Base-by-base conservation (phyloP, 2,888 invertebrate genomes). In the Drosophila prolongata region DNA sequence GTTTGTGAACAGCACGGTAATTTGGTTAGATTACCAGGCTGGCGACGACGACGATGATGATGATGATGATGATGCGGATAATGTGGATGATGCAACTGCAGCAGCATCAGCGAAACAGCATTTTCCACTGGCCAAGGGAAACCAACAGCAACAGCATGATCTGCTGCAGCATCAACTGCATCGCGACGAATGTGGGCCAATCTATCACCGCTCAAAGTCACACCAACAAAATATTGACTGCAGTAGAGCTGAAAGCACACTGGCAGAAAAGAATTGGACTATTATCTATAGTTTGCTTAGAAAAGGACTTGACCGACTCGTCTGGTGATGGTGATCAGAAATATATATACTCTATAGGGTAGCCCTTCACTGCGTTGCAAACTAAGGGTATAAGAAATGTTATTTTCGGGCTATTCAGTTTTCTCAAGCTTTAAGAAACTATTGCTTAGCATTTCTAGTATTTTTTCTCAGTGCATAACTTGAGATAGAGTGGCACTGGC, bases 1-100 rank as follows among this genome's bases (percentile, higher is more conserved):
- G 85, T 85, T 89, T 85, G 85, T 89, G 85, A 89, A 87, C 85
- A 85, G 85, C 85, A 89, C 76, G 89, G 85, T 85, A 85, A 85
- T 85, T 85, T 85, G 82, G 85, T 85, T 85, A 85, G 89, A 89
- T 85, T 85, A 87, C 87, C 80, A 74, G 64, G 54, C 77, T 71
- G 72, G 77, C 78, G 70, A 75, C 72, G 77, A 76, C 16, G 49
- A 57, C 13, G 49, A 65, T 40, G 67, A 53, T 64, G 72, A 44
- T 27, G 44, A 59, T 62, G 71, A 52, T 55, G 44, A 59, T 62
- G 71, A 52, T 55, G 66, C 47, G 46, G 54, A 59, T 59, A 65
- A 54, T 55, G 70, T 47, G 55, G 54, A 61, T 71, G 70, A 70
- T 71, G 71, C 71, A 71, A 71, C 71, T 43, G 40, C 30, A 43